phyloP scores from a whole-genome alignment of 2,113 vertebrate species.

The Alosa alosa region DNA sequence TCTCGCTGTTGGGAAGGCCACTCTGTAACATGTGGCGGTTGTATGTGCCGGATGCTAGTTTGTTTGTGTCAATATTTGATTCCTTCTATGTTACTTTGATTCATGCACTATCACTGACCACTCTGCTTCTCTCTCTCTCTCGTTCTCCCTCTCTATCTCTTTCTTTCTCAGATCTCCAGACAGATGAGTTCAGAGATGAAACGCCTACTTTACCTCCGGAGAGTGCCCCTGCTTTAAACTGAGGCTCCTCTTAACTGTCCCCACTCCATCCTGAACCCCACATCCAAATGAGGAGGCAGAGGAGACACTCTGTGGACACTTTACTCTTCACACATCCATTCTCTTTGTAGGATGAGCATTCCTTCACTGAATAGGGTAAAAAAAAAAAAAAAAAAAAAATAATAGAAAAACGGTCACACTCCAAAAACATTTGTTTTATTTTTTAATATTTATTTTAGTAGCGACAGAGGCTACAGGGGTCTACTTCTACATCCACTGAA shows the following conservation, averaged over 20 bases:
- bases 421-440: too few species aligned
- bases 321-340: background rate
- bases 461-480: too few species aligned
- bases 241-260: background rate
- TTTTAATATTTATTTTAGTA: too few species aligned
- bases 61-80: too few species aligned
- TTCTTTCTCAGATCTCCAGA: constrained; percentile 62
- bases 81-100: background rate
- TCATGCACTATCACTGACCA: background rate
- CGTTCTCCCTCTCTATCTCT: constrained; percentile 6
- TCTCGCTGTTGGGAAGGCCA: constrained; percentile 64
- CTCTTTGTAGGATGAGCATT: background rate
- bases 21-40: too few species aligned
- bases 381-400: too few species aligned
- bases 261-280: background rate
- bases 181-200: constrained; percentile 69
- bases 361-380: background rate
- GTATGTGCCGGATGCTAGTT: too few species aligned
- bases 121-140: background rate
- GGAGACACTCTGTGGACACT: background rate
- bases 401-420: too few species aligned
- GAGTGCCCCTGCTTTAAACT: constrained; percentile 63
- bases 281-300: background rate
- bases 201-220: constrained; percentile 69
- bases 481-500: too few species aligned